phyloP scores from a whole-genome alignment of 2,113 vertebrate genomes.

The human (Homo sapiens) region GRCh38 chr19:10803001-10803500 shows the following conservation, averaged over 20 bases:
- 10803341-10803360: not conserved
- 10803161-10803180: not conserved
- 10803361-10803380: not conserved
- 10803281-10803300: rapidly evolving
- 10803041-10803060: not conserved
- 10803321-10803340: not conserved
- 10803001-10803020: no score
- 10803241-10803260: not conserved
- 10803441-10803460: not conserved
- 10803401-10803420: not conserved
- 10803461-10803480: not conserved
- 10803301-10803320: not conserved
- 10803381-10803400: not conserved
- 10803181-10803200: not conserved
- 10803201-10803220: not conserved
- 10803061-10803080: not conserved
- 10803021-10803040: not conserved
- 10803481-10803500: not conserved
- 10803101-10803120: not conserved
- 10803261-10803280: not conserved
- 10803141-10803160: not conserved
- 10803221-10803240: not conserved
- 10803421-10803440: not conserved
- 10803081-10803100: not conserved
- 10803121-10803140: not conserved